Evolutionary conservation across 2,113 vertebrate species (phyloP), one percentile per base, ranked within the genome.

Genomic region (Cariama cristata): DNA sequence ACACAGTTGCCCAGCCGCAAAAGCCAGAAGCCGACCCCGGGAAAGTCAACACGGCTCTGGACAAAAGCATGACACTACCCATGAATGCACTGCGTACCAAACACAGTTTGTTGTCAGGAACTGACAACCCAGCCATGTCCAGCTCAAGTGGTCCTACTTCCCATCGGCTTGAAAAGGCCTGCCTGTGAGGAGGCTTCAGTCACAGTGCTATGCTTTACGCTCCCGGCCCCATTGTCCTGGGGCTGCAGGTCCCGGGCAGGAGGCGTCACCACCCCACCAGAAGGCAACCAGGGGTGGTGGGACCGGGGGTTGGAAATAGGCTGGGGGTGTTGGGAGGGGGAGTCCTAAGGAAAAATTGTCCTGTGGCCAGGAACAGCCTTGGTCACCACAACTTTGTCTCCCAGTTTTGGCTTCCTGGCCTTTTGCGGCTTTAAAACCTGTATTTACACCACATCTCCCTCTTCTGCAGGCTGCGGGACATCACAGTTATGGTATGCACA

Each of bases 91-190:
- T 73, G 84, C 93, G 97, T 98, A 98, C 98, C 98, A 99, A 99
- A 98, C 98, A 98, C 97, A 98, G 98, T 98, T 97, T 96, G 98
- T 98, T 98, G 99, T 99, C 99, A 99, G 98, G 99, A 98, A 98
- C 98, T 92, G 98, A 98, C 98, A 99, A 99, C 97, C 98, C 99
- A 99, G 98, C 98, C 99, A 98, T 99, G 98, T 99, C 99, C 99
- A 98, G 91, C 98, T 98, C 98, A 97, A 99, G 98, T 98, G 98
- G 97, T 98, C 96, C 96, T 93, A 97, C 98, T 99, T 99, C 99
- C 98, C 98, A 97, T 98, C 92, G 16, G 59, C 96, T 98, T 99
- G 98, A 98, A 99, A 98, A 98, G 98, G 97, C 98, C 98, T 97
- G 93, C 96, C 60, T 87, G 98, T 97, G 96, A 98, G 98, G 97